These are phyloP conservation scores for Gadus macrocephalus DNA, from an alignment of 2,113 vertebrate genomes.

Conservation along the genomic window DNA sequence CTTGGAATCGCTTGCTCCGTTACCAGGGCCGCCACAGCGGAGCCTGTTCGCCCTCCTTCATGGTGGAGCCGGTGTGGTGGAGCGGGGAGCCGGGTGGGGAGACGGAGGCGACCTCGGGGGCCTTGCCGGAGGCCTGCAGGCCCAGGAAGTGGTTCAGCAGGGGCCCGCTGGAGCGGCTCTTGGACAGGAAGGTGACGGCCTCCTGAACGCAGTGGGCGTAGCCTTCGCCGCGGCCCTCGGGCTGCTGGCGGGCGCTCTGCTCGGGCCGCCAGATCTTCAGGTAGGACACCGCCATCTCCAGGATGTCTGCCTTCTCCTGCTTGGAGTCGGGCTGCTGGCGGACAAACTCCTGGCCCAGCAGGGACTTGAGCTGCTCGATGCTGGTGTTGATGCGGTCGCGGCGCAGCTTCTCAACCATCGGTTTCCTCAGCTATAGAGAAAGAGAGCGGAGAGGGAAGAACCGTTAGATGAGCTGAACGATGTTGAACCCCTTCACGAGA, in stretches of 20 bases:
- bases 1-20: background rate
- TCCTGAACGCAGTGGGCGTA: slow-evolving; percentile 70
- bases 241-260: slow-evolving; percentile 33
- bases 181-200: slow-evolving; percentile 66
- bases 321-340: slow-evolving; percentile 73
- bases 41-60: slow-evolving; percentile 45
- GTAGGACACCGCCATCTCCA: slow-evolving; percentile 73
- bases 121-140: slow-evolving; percentile 41
- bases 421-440: slow-evolving; percentile 67
- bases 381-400: slow-evolving; percentile 74
- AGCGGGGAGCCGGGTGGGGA: slow-evolving; percentile 52
- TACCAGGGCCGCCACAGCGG: slow-evolving; percentile 76
- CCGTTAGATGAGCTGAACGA: slow-evolving; percentile 15
- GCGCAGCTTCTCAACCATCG: slow-evolving; percentile 73
- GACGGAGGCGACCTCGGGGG: slow-evolving; percentile 3
- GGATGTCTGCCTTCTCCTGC: slow-evolving; percentile 76
- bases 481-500: background rate
- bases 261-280: slow-evolving; percentile 60
- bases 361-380: slow-evolving; percentile 72
- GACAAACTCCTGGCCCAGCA: slow-evolving; percentile 70
- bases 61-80: slow-evolving; percentile 42
- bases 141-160: slow-evolving; percentile 66
- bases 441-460: background rate
- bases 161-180: slow-evolving; percentile 53
- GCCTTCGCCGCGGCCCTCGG: slow-evolving; percentile 38